A percentile compares a stretch with the other conserved stretches of the same genome.
These are phyloP conservation scores for Thryonomys swinderianus DNA, from an alignment of 2,113 vertebrate genomes.

Conservation along the genomic window DNA sequence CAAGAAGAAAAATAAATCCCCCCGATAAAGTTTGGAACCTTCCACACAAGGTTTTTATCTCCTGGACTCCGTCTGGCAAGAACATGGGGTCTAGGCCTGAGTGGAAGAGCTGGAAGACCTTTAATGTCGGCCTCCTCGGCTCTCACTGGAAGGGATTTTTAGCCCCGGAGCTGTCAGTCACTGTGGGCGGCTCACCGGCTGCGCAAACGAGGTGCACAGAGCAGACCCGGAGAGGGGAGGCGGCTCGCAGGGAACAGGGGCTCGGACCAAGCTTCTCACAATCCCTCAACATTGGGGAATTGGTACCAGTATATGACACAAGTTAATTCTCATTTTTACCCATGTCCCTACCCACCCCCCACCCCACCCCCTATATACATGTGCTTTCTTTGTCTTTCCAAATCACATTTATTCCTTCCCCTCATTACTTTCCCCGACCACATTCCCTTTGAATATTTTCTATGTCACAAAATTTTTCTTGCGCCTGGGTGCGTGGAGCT, in stretches of 20 bases:
- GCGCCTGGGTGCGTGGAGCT: constrained; percentile 19
- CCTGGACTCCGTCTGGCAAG: constrained; percentile 54
- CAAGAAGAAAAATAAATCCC: constrained; percentile 73
- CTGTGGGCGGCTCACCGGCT: background rate
- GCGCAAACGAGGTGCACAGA: background rate
- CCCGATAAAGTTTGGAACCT: constrained; percentile 60
- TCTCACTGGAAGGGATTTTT: fast-evolving
- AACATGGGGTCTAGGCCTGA: background rate
- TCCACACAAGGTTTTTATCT: constrained; percentile 57
- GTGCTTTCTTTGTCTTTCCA: too few species aligned
- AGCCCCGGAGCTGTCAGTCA: background rate
- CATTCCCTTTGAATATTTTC: too few species aligned
- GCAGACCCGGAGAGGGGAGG: background rate
- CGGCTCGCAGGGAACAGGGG: background rate
- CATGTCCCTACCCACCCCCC: too few species aligned
- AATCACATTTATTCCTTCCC: too few species aligned
- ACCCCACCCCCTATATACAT: background rate
- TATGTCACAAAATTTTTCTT: too few species aligned
- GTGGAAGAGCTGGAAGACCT: background rate
- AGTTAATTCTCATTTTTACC: too few species aligned
- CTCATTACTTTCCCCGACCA: too few species aligned
- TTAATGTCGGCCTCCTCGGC: fast-evolving
- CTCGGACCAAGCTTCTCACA: background rate
- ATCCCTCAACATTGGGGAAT: too few species aligned
- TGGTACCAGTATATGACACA: too few species aligned